Evolutionary conservation across 2,888 invertebrate genomes (phyloP).

Genomic region (Drosophila eohydei): DNA sequence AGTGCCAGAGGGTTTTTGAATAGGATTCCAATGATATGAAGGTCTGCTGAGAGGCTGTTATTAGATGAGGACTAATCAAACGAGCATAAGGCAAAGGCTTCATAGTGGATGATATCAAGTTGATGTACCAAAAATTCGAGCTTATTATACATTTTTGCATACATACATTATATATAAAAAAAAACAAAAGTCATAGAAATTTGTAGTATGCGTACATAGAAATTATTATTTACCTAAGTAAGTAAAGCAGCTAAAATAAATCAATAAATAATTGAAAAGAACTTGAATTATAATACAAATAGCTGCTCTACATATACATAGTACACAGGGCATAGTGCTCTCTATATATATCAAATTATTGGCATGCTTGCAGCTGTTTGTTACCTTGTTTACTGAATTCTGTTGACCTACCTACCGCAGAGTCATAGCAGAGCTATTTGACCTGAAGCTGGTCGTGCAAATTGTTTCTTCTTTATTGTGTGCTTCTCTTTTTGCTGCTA

Average conservation of each 20-base stretch:
- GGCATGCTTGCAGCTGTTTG: conserved; percentile 1
- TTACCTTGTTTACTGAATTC: conserved; percentile 23
- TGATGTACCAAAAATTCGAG: too few species aligned
- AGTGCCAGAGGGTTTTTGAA: neutral
- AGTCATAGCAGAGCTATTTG: conserved; percentile 24
- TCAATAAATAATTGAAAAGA: neutral
- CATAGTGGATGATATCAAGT: neutral
- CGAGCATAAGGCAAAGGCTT: neutral
- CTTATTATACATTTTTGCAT: neutral
- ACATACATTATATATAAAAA: neutral
- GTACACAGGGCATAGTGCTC: neutral
- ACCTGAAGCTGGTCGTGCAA: conserved; percentile 27
- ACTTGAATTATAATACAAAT: neutral
- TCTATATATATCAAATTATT: neutral
- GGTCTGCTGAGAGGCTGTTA: neutral
- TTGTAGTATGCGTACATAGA: too few species aligned
- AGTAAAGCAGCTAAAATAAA: too few species aligned
- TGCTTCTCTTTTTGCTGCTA: conserved; percentile 16
- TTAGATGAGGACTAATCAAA: neutral
- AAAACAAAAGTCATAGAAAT: too few species aligned
- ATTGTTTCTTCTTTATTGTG: conserved; percentile 29
- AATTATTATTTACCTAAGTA: too few species aligned
- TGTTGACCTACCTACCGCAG: conserved; percentile 21
- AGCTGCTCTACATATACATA: neutral
- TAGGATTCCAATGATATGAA: neutral